Evolutionary conservation across 30 jellyfish, hydroid and myxozoan species (phyloP).

Genomic region (Catostylus mosaicus): DNA sequence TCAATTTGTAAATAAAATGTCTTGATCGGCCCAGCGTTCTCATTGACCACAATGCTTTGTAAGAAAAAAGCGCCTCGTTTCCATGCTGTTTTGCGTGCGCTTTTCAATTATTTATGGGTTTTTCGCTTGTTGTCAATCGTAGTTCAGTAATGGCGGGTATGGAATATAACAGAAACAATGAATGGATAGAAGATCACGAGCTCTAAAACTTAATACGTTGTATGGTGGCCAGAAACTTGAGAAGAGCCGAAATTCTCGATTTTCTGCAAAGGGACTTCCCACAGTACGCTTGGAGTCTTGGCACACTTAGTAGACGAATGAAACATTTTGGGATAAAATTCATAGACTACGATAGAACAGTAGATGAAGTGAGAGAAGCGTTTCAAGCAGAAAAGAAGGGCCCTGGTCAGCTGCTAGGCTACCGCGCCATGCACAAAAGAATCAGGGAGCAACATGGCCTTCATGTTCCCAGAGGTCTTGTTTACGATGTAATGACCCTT

Average conservation of each 20-base stretch:
- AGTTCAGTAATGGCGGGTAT: not conserved
- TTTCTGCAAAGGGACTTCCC: constrained; percentile 41
- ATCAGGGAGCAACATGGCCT: constrained; percentile 32
- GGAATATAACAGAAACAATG: not conserved
- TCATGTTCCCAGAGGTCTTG: constrained; percentile 33
- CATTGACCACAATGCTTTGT: not conserved
- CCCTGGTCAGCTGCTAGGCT: constrained; percentile 63
- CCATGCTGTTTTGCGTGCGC: no score
- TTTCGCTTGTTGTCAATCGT: not conserved
- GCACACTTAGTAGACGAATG: constrained; percentile 42
- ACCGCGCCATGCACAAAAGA: constrained; percentile 58
- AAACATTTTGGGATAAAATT: constrained; percentile 36
- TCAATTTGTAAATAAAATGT: not conserved
- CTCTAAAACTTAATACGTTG: not conserved
- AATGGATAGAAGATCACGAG: constrained; percentile 6
- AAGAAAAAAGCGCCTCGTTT: not conserved
- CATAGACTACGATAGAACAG: constrained; percentile 10
- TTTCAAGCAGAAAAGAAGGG: constrained; percentile 41
- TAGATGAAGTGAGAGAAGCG: constrained; percentile 32
- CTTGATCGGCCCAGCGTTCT: not conserved
- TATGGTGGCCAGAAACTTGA: constrained; percentile 10
- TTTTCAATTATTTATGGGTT: no score
- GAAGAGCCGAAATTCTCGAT: constrained; percentile 38
- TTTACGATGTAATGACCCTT: constrained; percentile 39
- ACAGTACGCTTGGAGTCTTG: constrained; percentile 51